Conservation (phyloP, 2,888 invertebrate genomes). For the Panopea generosa region DNA sequence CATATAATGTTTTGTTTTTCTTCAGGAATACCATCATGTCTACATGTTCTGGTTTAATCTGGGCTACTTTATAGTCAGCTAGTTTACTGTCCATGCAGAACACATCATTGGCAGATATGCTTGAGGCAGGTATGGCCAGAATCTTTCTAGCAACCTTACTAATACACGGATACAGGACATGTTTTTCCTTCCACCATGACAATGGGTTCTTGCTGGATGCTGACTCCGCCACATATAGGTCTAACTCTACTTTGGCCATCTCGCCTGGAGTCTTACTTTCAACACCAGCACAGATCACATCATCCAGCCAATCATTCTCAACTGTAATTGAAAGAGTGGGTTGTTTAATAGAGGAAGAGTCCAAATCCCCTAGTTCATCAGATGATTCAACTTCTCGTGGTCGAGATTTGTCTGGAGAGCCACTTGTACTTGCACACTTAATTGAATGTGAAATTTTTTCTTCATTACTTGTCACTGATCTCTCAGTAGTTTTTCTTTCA, state of each 20-base stretch:
- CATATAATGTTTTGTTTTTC: slow-evolving; percentile 34
- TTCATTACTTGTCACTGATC: too few species aligned
- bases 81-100: slow-evolving; percentile 27
- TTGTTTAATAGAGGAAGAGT: not conserved
- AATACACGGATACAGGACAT: slow-evolving; percentile 43
- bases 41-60: slow-evolving; percentile 49
- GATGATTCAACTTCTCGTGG: not conserved
- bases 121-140: slow-evolving; percentile 54
- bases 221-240: slow-evolving; percentile 58
- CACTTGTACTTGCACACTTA: too few species aligned
- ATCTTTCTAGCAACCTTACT: slow-evolving; percentile 43
- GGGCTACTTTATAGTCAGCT: slow-evolving; percentile 12
- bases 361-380: not conserved
- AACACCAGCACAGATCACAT: slow-evolving; percentile 52
- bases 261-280: slow-evolving; percentile 49
- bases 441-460: too few species aligned
- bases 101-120: slow-evolving; percentile 35
- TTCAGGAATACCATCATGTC: slow-evolving; percentile 60
- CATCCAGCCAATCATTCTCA: slow-evolving; percentile 62
- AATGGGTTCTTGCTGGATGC: slow-evolving; percentile 45
- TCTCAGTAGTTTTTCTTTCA: too few species aligned
- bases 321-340: slow-evolving; percentile 34
- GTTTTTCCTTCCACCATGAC: slow-evolving; percentile 57
- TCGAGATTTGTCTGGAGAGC: too few species aligned
- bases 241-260: slow-evolving; percentile 56